Base-by-base conservation (phyloP, 2,113 vertebrate species). In the Gadus macrocephalus region DNA sequence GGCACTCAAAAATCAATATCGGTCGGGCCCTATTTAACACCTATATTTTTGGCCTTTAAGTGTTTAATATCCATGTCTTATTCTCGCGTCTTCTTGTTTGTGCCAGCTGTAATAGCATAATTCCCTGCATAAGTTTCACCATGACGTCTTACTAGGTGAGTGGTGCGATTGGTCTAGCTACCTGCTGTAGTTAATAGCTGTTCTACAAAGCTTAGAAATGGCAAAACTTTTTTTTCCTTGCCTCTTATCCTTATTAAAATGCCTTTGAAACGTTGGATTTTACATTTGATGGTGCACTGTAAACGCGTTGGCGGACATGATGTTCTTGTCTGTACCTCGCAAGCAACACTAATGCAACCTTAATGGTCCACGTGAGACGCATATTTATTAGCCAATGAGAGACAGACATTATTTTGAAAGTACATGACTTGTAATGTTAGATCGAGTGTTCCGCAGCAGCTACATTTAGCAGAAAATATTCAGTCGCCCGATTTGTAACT, bases 271-370 rank as follows among this genome's bases (percentile, higher is more conserved):
- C 27, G 31, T 63, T 63, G 28, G 62, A 63, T 63, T 63, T 63
- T 63, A 63, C 3, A 31, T 63, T 63, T 63, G 62, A 63, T 63
- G 62, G 25, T 63, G 62, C 62, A 63, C 25, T 63, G 27, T 63
- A 63, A 63, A 63, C 62, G 61, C 20, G 27, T 31, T 63, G 22
- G 28, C 6, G 25, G 62, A 63, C 62, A 28, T 25, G 60, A 6
- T 60, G 31, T 35, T 35, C 31, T 35, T 35, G 31, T 35, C 31
- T 20, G 5, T 60, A n/a, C 58, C 58, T 19, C 58, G 19, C 58
- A 60, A 60, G 58, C 58, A 60, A 11, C 20, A 20, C 60, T 62
- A 62, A 62, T 27, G 27, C 35, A 28, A 31, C 62, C 62, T 62
- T 15, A 11, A 25, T 27, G 25, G 27, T 63, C 62, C 2, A 63